These are phyloP conservation scores for Tachyglossus aculeatus DNA, from an alignment of 2,797 vertebrate genomes.

Conservation along the genomic window DNA sequence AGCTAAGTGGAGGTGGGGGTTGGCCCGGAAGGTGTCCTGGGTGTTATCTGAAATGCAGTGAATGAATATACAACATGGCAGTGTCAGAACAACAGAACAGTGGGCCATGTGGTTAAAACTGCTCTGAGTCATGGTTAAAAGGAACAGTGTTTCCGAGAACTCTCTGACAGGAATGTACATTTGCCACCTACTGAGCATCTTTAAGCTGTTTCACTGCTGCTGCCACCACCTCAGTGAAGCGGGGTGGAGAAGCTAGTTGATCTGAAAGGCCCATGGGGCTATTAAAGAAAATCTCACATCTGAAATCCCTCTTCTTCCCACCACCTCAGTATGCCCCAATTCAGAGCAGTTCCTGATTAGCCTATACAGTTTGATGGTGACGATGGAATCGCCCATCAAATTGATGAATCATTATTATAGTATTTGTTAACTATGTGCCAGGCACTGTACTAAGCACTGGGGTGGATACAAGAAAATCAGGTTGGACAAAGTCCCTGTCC, in stretches of 20 bases:
- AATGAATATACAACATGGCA: not conserved
- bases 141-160: not conserved
- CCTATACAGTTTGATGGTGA: too few relatives aligned
- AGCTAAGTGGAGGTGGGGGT: not conserved
- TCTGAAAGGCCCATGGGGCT: too few relatives aligned
- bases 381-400: too few relatives aligned
- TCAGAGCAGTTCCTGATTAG: too few relatives aligned
- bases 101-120: not conserved
- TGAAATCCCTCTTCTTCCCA: too few relatives aligned
- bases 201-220: not conserved
- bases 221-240: not conserved
- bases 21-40: fast-evolving
- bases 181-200: fast-evolving
- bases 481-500: too few relatives aligned
- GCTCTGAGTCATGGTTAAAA: not conserved
- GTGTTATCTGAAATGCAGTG: not conserved
- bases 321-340: too few relatives aligned
- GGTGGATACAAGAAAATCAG: too few relatives aligned
- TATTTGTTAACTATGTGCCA: too few relatives aligned
- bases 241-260: not conserved
- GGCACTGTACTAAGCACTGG: too few relatives aligned
- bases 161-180: not conserved
- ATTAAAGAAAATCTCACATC: too few relatives aligned
- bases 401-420: too few relatives aligned
- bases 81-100: not conserved